Conservation (phyloP, 2,797 vertebrate genomes). For the Acanthurus tractus region DNA sequence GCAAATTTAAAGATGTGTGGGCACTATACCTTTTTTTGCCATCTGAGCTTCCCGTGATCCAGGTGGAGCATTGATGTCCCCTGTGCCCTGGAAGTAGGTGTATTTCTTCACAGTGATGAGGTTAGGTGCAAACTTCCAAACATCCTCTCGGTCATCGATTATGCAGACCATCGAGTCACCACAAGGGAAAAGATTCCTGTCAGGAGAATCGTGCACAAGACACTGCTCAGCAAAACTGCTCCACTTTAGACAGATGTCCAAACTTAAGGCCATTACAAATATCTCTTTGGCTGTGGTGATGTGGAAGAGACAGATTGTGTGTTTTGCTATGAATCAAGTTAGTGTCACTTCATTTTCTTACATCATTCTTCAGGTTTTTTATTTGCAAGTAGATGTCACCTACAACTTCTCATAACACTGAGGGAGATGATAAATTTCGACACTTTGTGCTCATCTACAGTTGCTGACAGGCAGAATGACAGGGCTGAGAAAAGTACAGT, state of each 20-base stretch:
- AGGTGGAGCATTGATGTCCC: constrained; percentile 95
- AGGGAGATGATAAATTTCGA: constrained; percentile 22
- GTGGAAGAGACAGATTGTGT: neutral
- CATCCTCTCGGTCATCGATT: constrained; percentile 97
- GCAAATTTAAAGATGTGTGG: neutral
- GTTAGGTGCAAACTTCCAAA: constrained; percentile 99
- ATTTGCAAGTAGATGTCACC: constrained; percentile 7
- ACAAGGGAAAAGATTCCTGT: constrained; percentile 97
- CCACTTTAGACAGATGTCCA: constrained; percentile 10
- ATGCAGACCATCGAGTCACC: constrained; percentile 99
- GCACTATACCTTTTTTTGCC: constrained; percentile 88
- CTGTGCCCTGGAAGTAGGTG: constrained; percentile 96
- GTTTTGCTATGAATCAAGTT: constrained; percentile 5
- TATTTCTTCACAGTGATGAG: constrained; percentile 99
- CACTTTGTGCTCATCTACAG: constrained; percentile 9
- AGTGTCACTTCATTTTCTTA: constrained; percentile 2
- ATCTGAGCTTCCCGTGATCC: constrained; percentile 90
- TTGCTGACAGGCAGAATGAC: constrained; percentile 1
- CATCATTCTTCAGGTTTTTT: neutral
- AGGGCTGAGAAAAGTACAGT: constrained; percentile 2
- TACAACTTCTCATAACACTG: constrained; percentile 8
- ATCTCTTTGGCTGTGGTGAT: neutral
- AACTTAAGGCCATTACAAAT: neutral
- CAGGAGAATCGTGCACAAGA: constrained; percentile 41
- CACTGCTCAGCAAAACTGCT: neutral